Evolutionary conservation across 2,888 invertebrate species (phyloP).

Genomic region (Mactromeris polynyma): DNA sequence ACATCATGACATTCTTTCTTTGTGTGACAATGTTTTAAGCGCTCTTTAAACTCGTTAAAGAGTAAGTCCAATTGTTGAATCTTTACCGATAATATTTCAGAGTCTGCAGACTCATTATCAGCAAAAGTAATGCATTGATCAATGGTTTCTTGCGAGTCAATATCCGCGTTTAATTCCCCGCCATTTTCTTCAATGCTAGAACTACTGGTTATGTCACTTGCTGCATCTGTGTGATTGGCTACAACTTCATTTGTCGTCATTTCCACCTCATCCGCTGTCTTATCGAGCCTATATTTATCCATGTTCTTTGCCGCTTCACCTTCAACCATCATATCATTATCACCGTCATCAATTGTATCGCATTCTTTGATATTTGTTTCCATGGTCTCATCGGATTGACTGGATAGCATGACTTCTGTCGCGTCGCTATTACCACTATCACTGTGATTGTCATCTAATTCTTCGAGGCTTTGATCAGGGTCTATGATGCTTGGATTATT

Average conservation of each 20-base stretch:
- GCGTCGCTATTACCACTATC: background rate
- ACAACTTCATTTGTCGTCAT: background rate
- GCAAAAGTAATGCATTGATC: background rate
- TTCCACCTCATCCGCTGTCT: background rate
- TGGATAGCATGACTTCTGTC: background rate
- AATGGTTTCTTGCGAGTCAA: background rate
- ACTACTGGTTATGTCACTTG: background rate
- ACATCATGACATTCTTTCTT: background rate
- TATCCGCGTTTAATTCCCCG: background rate
- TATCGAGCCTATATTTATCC: background rate
- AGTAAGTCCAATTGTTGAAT: background rate
- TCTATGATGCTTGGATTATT: background rate
- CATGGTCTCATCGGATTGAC: background rate
- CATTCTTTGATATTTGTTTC: background rate
- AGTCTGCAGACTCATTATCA: background rate
- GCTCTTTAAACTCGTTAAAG: background rate
- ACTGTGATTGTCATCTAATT: background rate
- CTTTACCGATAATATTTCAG: background rate
- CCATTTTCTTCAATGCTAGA: background rate
- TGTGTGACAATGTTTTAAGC: background rate
- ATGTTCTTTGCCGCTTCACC: background rate
- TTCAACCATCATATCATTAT: background rate
- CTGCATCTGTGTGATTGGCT: background rate
- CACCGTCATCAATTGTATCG: background rate
- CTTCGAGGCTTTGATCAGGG: background rate